Evolutionary conservation across 1,140 invertebrate genomes (phyloP), one percentile per base, ranked within the genome.

Genomic region (Plectrocnemia conspersa): DNA sequence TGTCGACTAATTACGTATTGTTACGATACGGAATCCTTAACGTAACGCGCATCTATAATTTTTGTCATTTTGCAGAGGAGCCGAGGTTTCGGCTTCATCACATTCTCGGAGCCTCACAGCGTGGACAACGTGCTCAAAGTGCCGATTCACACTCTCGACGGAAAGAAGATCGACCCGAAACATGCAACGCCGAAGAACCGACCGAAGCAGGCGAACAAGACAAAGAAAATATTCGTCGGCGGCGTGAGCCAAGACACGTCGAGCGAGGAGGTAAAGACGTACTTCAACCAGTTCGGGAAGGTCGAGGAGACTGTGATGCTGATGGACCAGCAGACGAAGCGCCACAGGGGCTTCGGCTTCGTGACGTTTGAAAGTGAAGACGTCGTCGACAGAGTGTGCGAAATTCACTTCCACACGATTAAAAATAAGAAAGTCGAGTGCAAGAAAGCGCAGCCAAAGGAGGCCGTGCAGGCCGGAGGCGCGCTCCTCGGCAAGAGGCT

Each of bases 351-450:
- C 45, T 93, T 93, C 69, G 91, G 91, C 9, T 93, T 93, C 71
- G 90, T 94, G 13, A 93, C 90, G 3, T 93, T 93, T 74, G 90
- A 93, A 67, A 89, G 85, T 61, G 90, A 93, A 69, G 90, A 93
- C 65, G 88, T 91, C 0, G 88, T 93, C 2, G 91, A 93, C 68
- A 81, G 88, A 46, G 89, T 93, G 2, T 93, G 90, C 77, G 89
- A 93, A 66, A 93, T 93, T 35, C 90, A 93, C 71, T 93, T 91
- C 68, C 88, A 94, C 71, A 93, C 89, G 15, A 89, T 94, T 58
- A 93, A 93, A 72, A 92, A 92, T 69, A 93, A 94, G 72, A 92
- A 91, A 72, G 89, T 92, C 23, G 90, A 93, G 68, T 93, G 90
- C 72, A 93, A 93, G 72, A 91, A 92, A 71, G 91, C 91, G 6